Evolutionary conservation across 2,888 invertebrate species (phyloP).

Genomic region (Cosmia pyralina): DNA sequence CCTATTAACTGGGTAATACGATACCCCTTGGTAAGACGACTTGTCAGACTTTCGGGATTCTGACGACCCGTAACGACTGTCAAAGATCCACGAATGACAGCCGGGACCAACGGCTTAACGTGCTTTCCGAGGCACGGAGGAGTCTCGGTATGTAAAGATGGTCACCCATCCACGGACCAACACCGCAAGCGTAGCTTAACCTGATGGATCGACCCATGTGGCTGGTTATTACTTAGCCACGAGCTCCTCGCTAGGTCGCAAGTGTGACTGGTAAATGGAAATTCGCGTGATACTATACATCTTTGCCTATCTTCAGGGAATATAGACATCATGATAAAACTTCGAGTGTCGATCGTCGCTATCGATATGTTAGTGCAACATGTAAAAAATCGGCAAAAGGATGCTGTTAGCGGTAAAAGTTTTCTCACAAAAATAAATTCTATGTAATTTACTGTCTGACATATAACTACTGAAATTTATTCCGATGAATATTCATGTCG

Average conservation of each 20-base stretch:
- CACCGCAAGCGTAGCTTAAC: no score
- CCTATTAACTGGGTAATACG: no score
- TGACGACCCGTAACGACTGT: no score
- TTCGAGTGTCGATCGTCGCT: not conserved
- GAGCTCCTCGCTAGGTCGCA: not conserved
- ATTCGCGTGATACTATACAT: not conserved
- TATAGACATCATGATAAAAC: not conserved
- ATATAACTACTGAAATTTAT: slow-evolving; percentile 55
- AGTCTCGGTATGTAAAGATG: no score
- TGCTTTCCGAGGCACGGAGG: no score
- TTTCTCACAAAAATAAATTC: slow-evolving; percentile 56
- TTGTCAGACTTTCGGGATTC: no score
- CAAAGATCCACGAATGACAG: no score
- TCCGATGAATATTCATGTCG: slow-evolving; percentile 60
- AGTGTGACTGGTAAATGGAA: not conserved
- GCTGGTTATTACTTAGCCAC: no score
- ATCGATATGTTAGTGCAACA: not conserved
- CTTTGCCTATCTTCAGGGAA: not conserved
- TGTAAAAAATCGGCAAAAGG: slow-evolving; percentile 11
- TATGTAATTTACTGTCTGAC: slow-evolving; percentile 50
- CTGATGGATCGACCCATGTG: no score
- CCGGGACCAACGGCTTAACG: no score
- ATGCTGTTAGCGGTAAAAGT: slow-evolving; percentile 26
- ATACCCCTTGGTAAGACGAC: no score
- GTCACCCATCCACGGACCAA: no score